Conservation (phyloP, 2,797 vertebrate species). For the Enteromius unitaeniatus region DNA sequence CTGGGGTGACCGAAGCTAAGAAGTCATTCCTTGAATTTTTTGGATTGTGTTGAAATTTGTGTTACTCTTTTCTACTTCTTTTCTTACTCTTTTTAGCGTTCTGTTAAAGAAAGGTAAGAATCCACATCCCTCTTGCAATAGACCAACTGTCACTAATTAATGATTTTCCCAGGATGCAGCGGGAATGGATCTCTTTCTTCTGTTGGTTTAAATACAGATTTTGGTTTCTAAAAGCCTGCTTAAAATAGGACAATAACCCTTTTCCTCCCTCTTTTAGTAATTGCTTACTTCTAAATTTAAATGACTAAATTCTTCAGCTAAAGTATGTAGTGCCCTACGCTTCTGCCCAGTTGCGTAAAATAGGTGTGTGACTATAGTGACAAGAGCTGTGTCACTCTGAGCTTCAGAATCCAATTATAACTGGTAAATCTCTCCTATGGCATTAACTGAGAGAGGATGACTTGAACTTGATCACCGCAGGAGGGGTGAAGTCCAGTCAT, state of each 20-base stretch:
- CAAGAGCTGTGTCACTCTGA: constrained; percentile 52
- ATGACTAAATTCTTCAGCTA: not conserved
- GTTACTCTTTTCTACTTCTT: too few species aligned
- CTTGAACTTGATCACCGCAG: constrained; percentile 2
- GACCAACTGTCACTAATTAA: not conserved
- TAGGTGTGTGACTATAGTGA: constrained; percentile 23
- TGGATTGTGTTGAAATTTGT: constrained; percentile 9
- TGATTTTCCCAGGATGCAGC: constrained; percentile 29
- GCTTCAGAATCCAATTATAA: constrained; percentile 70
- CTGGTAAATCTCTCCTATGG: constrained; percentile 63
- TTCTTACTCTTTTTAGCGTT: not conserved
- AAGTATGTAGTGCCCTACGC: not conserved
- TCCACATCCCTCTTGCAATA: constrained; percentile 3
- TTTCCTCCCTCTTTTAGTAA: not conserved
- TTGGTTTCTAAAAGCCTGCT: not conserved
- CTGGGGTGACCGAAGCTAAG: not conserved
- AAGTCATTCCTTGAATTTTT: constrained; percentile 3
- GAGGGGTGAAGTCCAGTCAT: not conserved
- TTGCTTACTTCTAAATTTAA: not conserved
- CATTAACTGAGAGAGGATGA: constrained; percentile 40
- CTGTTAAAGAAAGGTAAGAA: constrained; percentile 10
- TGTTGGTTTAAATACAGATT: not conserved
- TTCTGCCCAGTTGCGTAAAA: constrained; percentile 20
- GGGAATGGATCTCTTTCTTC: constrained; percentile 1
- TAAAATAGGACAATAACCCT: not conserved